Evolutionary conservation across 2,113 vertebrate species (phyloP), one percentile per base, ranked within the genome.

Genomic region (Periophthalmus modestus): DNA sequence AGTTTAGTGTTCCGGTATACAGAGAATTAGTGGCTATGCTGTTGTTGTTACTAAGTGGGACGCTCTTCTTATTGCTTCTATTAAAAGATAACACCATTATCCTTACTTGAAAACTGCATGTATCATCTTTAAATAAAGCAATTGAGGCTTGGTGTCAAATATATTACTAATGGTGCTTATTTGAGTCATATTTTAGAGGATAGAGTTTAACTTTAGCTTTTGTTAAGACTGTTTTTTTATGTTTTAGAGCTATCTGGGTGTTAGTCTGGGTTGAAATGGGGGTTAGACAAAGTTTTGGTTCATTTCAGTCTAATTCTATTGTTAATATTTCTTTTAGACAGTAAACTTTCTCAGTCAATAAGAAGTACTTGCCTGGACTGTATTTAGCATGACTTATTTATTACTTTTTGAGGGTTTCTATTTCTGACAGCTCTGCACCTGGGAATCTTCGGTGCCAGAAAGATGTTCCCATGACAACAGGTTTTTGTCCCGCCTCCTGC

Each of bases 391-490:
- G 65, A 46, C 39, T 46, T 46, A 5, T 65, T 65, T 65, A 65
- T 65, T n/a, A 39, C 36, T 23, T 66, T 43, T 47, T 66, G 36
- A 66, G 39, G 47, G 65, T 47, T 23, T 19, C 34, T 66, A 46
- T 66, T 47, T 15, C 65, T 67, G 65, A 67, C 65, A 67, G 65
- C 65, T 28, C 39, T 47, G n/a, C 65, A 48, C 65, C 65, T 67
- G 65, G 43, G 43, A 66, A 66, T 66, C 18, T 23, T n/a, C 19
- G 13, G 65, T 23, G 65, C 39, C 65, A 66, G 65, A 24, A 67
- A 48, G 21, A 47, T 15, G 39, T 67, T 67, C 43, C 65, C n/a
- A 67, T 67, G 65, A 48, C 65, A 67, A 47, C 39, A 47, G 36
- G 15, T n/a, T 23, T 46, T 67, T 67, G 65, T 67, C 43, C n/a